Evolutionary conservation across 2,113 vertebrate species (phyloP).

Genomic region (Callaeas wilsoni): DNA sequence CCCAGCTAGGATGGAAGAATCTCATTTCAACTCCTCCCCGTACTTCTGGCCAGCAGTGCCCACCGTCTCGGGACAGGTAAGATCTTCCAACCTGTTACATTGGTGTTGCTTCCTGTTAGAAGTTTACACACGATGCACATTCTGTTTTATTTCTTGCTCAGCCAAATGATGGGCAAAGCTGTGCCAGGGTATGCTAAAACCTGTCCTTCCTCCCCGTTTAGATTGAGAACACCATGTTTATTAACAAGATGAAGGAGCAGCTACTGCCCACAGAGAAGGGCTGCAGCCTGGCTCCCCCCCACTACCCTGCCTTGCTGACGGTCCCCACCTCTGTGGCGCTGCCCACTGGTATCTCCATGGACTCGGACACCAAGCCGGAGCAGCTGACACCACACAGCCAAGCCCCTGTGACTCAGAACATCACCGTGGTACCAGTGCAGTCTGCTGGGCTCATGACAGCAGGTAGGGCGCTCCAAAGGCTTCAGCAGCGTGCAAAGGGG

Average conservation of each 20-base stretch:
- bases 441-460: slow-evolving; percentile 95
- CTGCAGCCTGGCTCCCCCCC: slow-evolving; percentile 82
- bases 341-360: slow-evolving; percentile 82
- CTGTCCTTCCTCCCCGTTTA: slow-evolving; percentile 32
- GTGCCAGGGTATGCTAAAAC: neutral
- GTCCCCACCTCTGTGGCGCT: slow-evolving; percentile 86
- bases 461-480: slow-evolving; percentile 70
- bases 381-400: slow-evolving; percentile 86
- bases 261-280: slow-evolving; percentile 88
- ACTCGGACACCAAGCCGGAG: slow-evolving; percentile 72
- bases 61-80: slow-evolving; percentile 92
- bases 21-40: slow-evolving; percentile 96
- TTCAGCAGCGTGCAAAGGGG: accelerated
- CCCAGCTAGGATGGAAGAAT: slow-evolving; percentile 98
- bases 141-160: neutral
- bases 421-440: slow-evolving; percentile 92
- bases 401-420: slow-evolving; percentile 89
- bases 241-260: slow-evolving; percentile 98
- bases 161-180: neutral
- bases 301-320: slow-evolving; percentile 93
- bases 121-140: neutral
- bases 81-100: neutral
- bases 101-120: neutral
- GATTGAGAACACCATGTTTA: slow-evolving; percentile 97
- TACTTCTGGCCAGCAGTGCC: slow-evolving; percentile 98